Percentiles rank a stretch among this genome's conserved stretches.
Evolutionary conservation across 2,797 vertebrate genomes (phyloP).

Genomic region (Pitangus sulphuratus): DNA sequence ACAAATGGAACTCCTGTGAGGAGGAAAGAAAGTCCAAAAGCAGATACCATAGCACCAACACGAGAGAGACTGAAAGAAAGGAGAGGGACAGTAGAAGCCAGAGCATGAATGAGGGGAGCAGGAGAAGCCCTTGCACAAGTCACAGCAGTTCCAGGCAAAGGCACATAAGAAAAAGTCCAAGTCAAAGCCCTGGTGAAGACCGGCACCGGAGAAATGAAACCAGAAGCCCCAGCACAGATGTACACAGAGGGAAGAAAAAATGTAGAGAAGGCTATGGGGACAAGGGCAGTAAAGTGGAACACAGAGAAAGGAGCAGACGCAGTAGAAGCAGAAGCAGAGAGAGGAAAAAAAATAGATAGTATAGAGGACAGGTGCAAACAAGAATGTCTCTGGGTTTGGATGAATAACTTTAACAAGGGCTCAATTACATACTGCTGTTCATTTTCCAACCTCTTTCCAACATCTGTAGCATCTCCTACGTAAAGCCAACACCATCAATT

Average conservation of each 20-base stretch:
- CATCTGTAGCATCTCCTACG: slow-evolving; percentile 26
- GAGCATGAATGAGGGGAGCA: slow-evolving; percentile 60
- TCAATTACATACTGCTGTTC: slow-evolving; percentile 34
- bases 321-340: slow-evolving; percentile 60
- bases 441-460: slow-evolving; percentile 51
- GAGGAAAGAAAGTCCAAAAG: slow-evolving; percentile 67
- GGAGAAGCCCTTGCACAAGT: slow-evolving; percentile 72
- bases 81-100: slow-evolving; percentile 54
- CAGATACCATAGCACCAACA: slow-evolving; percentile 54
- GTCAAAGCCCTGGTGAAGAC: slow-evolving; percentile 54
- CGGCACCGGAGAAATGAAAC: neutral
- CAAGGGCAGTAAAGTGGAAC: neutral
- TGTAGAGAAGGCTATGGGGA: slow-evolving; percentile 2
- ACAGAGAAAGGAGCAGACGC: slow-evolving; percentile 44
- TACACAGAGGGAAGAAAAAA: slow-evolving; percentile 22
- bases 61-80: slow-evolving; percentile 60
- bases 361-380: neutral
- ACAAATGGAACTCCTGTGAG: slow-evolving; percentile 69
- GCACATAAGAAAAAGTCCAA: slow-evolving; percentile 34
- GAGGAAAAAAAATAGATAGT: slow-evolving; percentile 30
- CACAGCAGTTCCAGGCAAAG: slow-evolving; percentile 50
- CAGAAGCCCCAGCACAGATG: slow-evolving; percentile 38
- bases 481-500: slow-evolving; percentile 5
- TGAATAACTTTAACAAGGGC: slow-evolving; percentile 66
- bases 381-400: neutral